Conservation (phyloP, 2,113 vertebrate species). For the Mystacornis crossleyi region DNA sequence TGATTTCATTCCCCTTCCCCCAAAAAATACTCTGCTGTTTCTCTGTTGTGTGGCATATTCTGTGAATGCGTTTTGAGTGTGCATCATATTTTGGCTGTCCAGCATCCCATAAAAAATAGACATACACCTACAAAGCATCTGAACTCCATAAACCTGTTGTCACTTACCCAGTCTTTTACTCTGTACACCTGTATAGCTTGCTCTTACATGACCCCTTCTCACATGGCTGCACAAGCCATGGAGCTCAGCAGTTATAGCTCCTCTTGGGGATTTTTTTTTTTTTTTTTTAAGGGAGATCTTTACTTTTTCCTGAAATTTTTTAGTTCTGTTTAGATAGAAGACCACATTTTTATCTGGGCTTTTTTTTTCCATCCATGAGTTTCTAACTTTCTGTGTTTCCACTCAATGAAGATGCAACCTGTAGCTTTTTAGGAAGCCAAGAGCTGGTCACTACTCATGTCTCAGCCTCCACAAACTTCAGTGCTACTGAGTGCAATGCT, state of each 20-base stretch:
- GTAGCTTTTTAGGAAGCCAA: not conserved
- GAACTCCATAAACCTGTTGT: not conserved
- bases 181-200: accelerated
- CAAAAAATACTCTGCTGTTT: not conserved
- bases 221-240: accelerated
- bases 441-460: not conserved
- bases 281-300: not conserved
- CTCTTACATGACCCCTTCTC: not conserved
- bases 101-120: not conserved
- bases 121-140: not conserved
- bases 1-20: not conserved
- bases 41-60: not conserved
- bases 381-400: not conserved
- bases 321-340: not conserved
- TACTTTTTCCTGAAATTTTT: not conserved
- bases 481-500: not conserved
- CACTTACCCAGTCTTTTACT: not conserved
- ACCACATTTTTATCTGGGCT: not conserved
- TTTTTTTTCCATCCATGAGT: not conserved
- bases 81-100: not conserved
- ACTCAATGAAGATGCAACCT: not conserved
- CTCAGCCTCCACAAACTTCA: not conserved
- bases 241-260: not conserved
- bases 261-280: not conserved
- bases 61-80: not conserved